Evolutionary conservation across 1,140 invertebrate species (phyloP).

Genomic region (Gonatopus flavifemur): DNA sequence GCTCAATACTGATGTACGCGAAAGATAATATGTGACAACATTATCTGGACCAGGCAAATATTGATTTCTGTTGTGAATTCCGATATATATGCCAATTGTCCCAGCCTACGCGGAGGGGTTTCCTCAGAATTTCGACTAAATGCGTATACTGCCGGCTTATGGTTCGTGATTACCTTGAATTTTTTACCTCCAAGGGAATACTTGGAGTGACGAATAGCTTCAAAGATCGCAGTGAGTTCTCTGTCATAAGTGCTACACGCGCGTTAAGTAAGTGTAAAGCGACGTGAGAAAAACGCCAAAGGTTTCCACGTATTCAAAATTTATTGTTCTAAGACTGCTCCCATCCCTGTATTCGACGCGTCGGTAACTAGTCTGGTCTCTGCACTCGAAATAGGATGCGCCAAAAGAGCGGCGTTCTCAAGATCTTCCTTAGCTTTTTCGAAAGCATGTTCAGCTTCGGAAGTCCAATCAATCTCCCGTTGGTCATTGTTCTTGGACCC

Average conservation of each 20-base stretch:
- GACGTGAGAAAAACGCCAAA: constrained; percentile 34
- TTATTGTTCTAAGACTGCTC: background rate
- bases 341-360: background rate
- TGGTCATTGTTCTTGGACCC: constrained; percentile 1
- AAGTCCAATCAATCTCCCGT: background rate
- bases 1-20: too few relatives aligned
- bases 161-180: background rate
- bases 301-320: background rate
- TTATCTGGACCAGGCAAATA: too few relatives aligned
- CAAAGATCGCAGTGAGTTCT: background rate
- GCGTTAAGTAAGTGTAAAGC: constrained; percentile 17
- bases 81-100: background rate
- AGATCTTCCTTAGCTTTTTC: background rate
- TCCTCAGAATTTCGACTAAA: background rate
- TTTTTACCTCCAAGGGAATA: too few relatives aligned
- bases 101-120: background rate
- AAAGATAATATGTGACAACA: too few relatives aligned
- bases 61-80: too few relatives aligned
- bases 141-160: background rate
- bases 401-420: background rate
- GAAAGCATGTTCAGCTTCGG: background rate
- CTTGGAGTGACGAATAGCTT: background rate
- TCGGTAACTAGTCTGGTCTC: background rate
- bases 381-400: background rate
- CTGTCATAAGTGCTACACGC: constrained; percentile 15